Evolutionary conservation across 2,113 vertebrate species (phyloP), one percentile per base, ranked within the genome.

Genomic region (Cinclus mexicanus): DNA sequence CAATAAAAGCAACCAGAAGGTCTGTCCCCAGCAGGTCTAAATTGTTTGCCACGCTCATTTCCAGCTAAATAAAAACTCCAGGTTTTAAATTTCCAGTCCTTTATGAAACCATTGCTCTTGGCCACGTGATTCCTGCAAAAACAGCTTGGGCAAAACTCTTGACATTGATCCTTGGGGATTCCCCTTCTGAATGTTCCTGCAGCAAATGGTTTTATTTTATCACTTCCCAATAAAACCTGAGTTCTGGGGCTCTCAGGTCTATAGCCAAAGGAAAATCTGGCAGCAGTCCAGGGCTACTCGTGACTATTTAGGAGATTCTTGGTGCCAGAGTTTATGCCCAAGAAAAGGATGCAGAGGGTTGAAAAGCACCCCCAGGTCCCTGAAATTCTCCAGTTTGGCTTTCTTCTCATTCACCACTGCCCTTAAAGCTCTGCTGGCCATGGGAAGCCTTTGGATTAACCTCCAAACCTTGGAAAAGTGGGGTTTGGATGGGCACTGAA

Each of bases 131-230:
- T 41, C 26, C 42, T 83, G 46, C 69, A n/a, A 47, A 39, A 86
- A 46, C 20, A 65, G 19, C 49, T 60, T 10, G 63, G 67, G 35
- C 60, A 22, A 56, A 94, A 65, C 70, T 64, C 33, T 20, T 79
- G 88, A 69, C 74, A 76, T 87, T 93, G 61, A 21, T 85, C 53
- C 63, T 88, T 1, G 67, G 94, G 88, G 90, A 47, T 94, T 97
- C 83, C 94, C 95, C 94, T 90, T 24, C 46, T 52, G 44, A 84
- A 14, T 7, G 42, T 91, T 77, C 87, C 65, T 16, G 31, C 23
- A 78, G 69, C 35, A 87, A 94, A 94, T 41, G 41, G 33, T 2
- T 89, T 68, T 44, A 56, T 89, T 93, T 96, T 75, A 60, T 56
- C 42, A 21, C 61, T 93, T 75, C 82, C 49, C 68, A 53, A 44